These are phyloP conservation scores for Apantesis nais DNA, from an alignment of 2,888 invertebrate genomes.

Conservation along the genomic window DNA sequence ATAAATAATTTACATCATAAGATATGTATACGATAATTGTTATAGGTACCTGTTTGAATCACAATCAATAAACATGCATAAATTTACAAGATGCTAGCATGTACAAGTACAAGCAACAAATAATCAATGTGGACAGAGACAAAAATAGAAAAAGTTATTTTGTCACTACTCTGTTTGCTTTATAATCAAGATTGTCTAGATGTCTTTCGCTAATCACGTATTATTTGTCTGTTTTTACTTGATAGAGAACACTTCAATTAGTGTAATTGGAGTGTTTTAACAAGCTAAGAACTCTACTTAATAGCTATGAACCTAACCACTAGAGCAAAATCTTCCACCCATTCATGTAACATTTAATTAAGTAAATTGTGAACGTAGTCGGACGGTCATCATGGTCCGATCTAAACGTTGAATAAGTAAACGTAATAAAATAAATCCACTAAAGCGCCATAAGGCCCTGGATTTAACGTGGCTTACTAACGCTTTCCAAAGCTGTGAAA, in stretches of 20 bases:
- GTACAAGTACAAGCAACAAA: not conserved
- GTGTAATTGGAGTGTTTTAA: conserved; percentile 30
- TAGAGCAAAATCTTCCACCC: conserved; percentile 38
- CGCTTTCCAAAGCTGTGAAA: conserved; percentile 68
- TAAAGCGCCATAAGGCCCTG: conserved; percentile 66
- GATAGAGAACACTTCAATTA: conserved; percentile 30
- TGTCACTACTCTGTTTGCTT: not conserved
- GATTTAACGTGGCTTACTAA: conserved; percentile 72
- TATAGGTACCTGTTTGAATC: too few relatives aligned
- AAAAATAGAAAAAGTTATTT: not conserved
- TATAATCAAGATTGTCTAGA: not conserved
- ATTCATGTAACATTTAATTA: conserved; percentile 67
- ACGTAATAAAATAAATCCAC: conserved; percentile 79
- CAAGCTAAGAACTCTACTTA: conserved; percentile 28
- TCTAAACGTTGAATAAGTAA: conserved; percentile 71
- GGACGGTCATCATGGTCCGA: conserved; percentile 63
- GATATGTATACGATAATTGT: too few relatives aligned
- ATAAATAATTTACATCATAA: too few relatives aligned
- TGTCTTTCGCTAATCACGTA: conserved; percentile 4
- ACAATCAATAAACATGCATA: too few relatives aligned
- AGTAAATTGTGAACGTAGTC: conserved; percentile 65
- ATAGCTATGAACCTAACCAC: conserved; percentile 30
- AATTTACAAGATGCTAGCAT: too few relatives aligned
- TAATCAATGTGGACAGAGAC: not conserved
- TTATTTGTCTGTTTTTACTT: conserved; percentile 1